Conservation (phyloP, 2,888 invertebrate genomes). For the Dolichomitus sp. region DNA sequence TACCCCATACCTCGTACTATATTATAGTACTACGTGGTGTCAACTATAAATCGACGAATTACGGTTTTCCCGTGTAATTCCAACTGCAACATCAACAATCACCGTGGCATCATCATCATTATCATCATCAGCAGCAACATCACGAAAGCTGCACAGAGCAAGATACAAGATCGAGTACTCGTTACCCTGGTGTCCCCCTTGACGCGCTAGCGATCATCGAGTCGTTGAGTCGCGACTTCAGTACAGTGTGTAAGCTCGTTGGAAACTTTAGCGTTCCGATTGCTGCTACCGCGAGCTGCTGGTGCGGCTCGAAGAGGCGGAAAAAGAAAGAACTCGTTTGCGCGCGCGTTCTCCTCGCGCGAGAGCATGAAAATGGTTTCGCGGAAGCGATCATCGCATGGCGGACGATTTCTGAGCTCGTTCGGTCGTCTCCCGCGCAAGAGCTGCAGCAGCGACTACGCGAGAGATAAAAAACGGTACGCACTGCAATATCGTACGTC, state of each 20-base stretch:
- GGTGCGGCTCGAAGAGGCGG: slow-evolving; percentile 9
- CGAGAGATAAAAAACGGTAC: slow-evolving; percentile 69
- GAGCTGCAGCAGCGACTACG: slow-evolving; percentile 62
- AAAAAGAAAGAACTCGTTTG: slow-evolving; percentile 67
- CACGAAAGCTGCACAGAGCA: slow-evolving; percentile 36
- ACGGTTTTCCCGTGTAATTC: slow-evolving; percentile 55
- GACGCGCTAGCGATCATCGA: slow-evolving; percentile 69
- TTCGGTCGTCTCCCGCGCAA: slow-evolving; percentile 52
- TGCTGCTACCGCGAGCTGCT: slow-evolving; percentile 43
- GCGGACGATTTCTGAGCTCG: slow-evolving; percentile 48
- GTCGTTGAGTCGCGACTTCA: slow-evolving; percentile 15
- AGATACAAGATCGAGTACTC: slow-evolving; percentile 63
- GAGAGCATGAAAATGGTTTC: slow-evolving; percentile 80
- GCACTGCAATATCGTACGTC: slow-evolving; percentile 72
- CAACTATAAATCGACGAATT: slow-evolving; percentile 64
- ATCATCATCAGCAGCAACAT: slow-evolving; percentile 35
- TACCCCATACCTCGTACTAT: slow-evolving; percentile 4
- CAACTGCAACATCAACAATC: slow-evolving; percentile 13
- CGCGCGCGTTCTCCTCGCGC: slow-evolving; percentile 61
- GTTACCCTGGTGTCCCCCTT: slow-evolving; percentile 58
- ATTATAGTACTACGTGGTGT: slow-evolving; percentile 48
- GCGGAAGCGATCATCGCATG: slow-evolving; percentile 72
- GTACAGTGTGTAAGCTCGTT: slow-evolving; percentile 34
- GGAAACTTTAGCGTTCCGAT: slow-evolving; percentile 58
- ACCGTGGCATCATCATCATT: slow-evolving; percentile 4